Percentiles rank a stretch among this genome's conserved stretches.
phyloP scores from a whole-genome alignment of 2,888 invertebrate genomes.

The Brenthis daphne region DNA sequence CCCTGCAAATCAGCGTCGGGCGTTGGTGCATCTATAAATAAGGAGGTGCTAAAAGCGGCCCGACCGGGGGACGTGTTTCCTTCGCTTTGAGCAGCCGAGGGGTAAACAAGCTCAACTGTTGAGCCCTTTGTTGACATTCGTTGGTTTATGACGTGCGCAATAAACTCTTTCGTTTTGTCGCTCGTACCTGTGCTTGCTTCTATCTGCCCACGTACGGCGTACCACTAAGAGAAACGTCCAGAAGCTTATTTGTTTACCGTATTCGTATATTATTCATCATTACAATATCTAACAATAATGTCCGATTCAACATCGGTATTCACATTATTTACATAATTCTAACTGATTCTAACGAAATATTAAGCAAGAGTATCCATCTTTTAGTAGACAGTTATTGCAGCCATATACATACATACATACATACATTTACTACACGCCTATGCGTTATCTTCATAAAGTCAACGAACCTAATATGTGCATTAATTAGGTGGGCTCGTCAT shows the following conservation, averaged over 20 bases:
- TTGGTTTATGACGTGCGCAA: constrained; percentile 61
- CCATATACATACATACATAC: constrained; percentile 1
- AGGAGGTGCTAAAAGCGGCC: constrained; percentile 81
- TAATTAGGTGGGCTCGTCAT: constrained; percentile 37
- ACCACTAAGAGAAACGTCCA: constrained; percentile 49
- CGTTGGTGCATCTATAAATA: constrained; percentile 78
- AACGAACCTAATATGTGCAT: constrained; percentile 42
- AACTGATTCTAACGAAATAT: background rate
- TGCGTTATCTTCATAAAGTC: constrained; percentile 35
- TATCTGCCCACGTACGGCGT: constrained; percentile 30
- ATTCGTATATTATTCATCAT: background rate
- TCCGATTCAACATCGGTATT: background rate
- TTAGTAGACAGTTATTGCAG: constrained; percentile 1
- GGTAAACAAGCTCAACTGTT: constrained; percentile 73
- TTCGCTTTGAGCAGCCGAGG: constrained; percentile 76
- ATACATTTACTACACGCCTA: constrained; percentile 17
- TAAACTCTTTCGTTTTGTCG: constrained; percentile 51
- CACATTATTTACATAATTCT: background rate
- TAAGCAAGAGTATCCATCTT: background rate
- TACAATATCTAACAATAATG: background rate
- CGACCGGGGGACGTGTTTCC: constrained; percentile 77
- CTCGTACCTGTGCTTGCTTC: constrained; percentile 37
- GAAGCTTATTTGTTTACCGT: background rate
- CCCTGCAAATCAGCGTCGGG: constrained; percentile 73
- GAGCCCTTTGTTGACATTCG: constrained; percentile 77